Evolutionary conservation across 2,113 vertebrate species (phyloP), one percentile per base, ranked within the genome.

Genomic region (Cercocebus atys): DNA sequence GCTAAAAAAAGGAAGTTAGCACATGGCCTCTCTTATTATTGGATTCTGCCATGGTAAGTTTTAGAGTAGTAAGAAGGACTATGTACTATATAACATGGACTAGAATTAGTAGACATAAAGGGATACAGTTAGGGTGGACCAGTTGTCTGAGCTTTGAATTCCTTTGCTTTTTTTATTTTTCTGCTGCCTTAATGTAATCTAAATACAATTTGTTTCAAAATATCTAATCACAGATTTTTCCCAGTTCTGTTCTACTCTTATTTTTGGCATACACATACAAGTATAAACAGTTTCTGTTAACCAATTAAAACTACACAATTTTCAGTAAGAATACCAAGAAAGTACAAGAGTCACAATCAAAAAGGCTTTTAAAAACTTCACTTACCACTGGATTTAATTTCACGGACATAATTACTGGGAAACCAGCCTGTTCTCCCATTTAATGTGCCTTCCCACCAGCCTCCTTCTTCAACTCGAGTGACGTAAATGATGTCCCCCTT

Each of bases 351-450:
- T 76, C 43, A 72, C 43, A 76, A 30, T 83, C n/a, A 70, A 61
- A 93, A 93, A 90, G 70, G 35, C 22, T 72, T 85, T 89, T 38
- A 52, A 92, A 82, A 95, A 52, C 35, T 35, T 57, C 55, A 98
- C 99, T 99, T 98, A 99, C 99, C 99, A 5, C 99, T 99, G 93
- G 99, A 97, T 98, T 99, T 99, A 98, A 99, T 98, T 99, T 99
- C 99, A 89, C 99, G 99, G 96, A 99, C 99, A 73, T 99, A 99
- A 99, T 99, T 99, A 98, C 99, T 99, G 94, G 99, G 99, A 98
- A 99, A 99, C 99, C 99, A 99, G 98, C 99, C 99, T 10, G 99
- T 99, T 99, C 98, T 99, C 96, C 99, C 99, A 91, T 99, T 99
- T 95, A 99, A 98, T 4, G 98, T 98, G 61, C 99, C 99, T 99